Percentiles rank a stretch among this genome's conserved stretches.
phyloP scores from a whole-genome alignment of 1,140 invertebrate genomes.

The Calycopis cecrops region DNA sequence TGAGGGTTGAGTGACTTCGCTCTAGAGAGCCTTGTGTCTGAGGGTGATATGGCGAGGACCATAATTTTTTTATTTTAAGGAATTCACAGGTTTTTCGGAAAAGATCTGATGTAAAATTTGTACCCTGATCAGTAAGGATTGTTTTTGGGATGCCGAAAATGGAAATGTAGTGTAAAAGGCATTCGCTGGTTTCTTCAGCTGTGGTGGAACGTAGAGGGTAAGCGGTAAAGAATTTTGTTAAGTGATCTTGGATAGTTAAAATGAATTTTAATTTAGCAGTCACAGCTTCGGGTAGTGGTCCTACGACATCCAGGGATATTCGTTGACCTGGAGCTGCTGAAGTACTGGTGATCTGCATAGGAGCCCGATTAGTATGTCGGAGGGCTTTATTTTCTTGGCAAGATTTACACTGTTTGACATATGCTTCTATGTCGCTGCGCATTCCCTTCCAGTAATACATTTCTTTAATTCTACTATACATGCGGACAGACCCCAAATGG shows the following conservation, averaged over 20 bases:
- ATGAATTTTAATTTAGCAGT: constrained; percentile 5
- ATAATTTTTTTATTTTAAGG: not conserved
- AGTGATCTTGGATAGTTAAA: constrained; percentile 8
- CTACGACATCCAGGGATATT: constrained; percentile 1
- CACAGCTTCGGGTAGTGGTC: too few species aligned
- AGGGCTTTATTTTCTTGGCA: constrained; percentile 15
- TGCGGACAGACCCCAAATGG: constrained; percentile 7
- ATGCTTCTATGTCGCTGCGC: constrained; percentile 17
- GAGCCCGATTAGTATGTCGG: too few species aligned
- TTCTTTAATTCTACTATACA: constrained; percentile 19
- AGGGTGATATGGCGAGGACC: constrained; percentile 17
- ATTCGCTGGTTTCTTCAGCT: too few species aligned
- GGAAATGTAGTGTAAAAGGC: too few species aligned
- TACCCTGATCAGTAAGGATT: too few species aligned
- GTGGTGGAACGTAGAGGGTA: too few species aligned
- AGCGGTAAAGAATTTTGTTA: constrained; percentile 9
- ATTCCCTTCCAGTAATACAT: not conserved
- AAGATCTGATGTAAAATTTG: too few species aligned
- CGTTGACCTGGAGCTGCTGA: constrained; percentile 3
- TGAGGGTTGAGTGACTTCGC: constrained; percentile 10
- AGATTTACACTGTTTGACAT: constrained; percentile 15
- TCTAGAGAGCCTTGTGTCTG: constrained; percentile 11
- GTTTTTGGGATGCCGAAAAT: too few species aligned
- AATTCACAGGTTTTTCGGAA: constrained; percentile 11
- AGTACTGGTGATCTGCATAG: not conserved